Evolutionary conservation across 2,888 invertebrate species (phyloP), one percentile per base, ranked within the genome.

Genomic region (Callyntrura guangdongensis): DNA sequence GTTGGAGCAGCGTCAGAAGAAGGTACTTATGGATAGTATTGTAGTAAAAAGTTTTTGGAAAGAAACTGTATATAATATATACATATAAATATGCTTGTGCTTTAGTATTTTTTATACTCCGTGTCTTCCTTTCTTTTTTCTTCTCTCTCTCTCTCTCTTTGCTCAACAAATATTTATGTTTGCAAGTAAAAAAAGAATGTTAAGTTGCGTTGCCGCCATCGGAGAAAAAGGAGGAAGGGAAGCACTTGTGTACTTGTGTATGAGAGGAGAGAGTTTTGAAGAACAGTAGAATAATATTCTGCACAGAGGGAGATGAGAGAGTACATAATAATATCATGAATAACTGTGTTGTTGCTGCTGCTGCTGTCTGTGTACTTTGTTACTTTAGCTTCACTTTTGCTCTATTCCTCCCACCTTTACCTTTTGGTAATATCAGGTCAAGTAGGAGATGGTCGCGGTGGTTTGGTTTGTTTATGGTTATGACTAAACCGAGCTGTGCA

Each of bases 141-240:
- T 79, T 2, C 12, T 8, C 59, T 45, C 56, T 59, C 25, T 17
- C n/a, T 59, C 20, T 77, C 49, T 45, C 59, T 56, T 53, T 86
- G 85, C 74, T 86, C 77, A 79, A 79, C 86, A 86, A 86, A 86
- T 86, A 86, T 86, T 86, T 74, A 59, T 86, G 79, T 49, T 77
- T 45, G 86, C 49, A 67, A 84, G 84, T 49, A 49, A 49, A 53
- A 22, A 83, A 85, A 27, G 53, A 56, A 56, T 64, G 83, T 64
- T 64, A 45, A 49, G 14, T 47, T 83, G 83, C 47, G 14, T 47
- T 83, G 83, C 47, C 59, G 56, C 85, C 56, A 17, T 20, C 56
- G 85, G 72, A 72, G 36, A 72, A 83, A 25, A 14, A 45, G n/a
- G 56, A 2, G 56, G 27, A 25, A n/a, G 49, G 22, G 22, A n/a